Percentiles rank a stretch among this genome's conserved stretches.
These are phyloP conservation scores for Eumerus sabulonum DNA, from an alignment of 2,888 invertebrate species.

Conservation along the genomic window DNA sequence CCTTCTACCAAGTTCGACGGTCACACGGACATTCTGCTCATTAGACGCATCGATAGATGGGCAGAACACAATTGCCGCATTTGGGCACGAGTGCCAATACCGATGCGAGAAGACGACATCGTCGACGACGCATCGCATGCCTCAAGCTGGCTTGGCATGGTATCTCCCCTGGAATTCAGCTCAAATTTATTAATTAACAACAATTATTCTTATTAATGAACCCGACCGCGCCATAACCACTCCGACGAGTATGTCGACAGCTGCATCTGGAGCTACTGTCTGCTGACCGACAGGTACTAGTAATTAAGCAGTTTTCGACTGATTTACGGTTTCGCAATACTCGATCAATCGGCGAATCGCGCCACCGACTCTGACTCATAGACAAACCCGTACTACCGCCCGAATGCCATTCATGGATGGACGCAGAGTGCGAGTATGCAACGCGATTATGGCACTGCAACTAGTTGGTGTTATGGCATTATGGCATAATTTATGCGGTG, in stretches of 20 bases:
- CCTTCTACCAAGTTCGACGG: constrained; percentile 36
- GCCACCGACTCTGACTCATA: constrained; percentile 33
- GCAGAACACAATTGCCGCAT: constrained; percentile 41
- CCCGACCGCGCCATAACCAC: constrained; percentile 43
- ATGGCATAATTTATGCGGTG: constrained; percentile 60
- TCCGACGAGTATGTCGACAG: background rate
- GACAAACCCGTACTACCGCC: background rate
- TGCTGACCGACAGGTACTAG: constrained; percentile 33
- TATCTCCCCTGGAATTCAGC: constrained; percentile 62
- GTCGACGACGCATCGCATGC: constrained; percentile 2
- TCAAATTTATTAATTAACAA: constrained; percentile 68
- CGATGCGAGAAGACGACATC: background rate
- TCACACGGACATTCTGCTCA: constrained; percentile 58
- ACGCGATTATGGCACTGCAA: constrained; percentile 25
- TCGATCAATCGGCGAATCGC: constrained; percentile 47
- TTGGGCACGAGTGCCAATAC: constrained; percentile 12
- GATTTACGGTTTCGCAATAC: constrained; percentile 48
- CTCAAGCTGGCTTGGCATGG: constrained; percentile 31
- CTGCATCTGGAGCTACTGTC: constrained; percentile 22
- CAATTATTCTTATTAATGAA: constrained; percentile 67
- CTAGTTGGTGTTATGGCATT: background rate
- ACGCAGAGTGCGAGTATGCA: constrained; percentile 1
- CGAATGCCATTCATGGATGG: constrained; percentile 35
- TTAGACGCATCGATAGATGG: constrained; percentile 59
- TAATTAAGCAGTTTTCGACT: constrained; percentile 65